Evolutionary conservation across 2,888 invertebrate species (phyloP).

Genomic region (Xanthorhoe designata): DNA sequence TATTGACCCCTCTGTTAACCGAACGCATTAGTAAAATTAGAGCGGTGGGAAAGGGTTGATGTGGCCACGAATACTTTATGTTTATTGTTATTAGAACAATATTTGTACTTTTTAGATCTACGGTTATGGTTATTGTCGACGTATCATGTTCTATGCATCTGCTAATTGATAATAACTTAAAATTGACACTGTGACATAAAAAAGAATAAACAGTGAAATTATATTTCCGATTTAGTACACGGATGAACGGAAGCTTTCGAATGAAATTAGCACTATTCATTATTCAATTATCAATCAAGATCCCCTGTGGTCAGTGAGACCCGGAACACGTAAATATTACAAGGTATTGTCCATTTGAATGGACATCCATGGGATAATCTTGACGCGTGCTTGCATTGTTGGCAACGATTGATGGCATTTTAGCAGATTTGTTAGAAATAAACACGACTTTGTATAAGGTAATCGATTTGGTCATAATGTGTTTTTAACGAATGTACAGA

Average conservation of each 20-base stretch:
- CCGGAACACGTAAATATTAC: conserved; percentile 57
- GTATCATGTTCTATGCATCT: conserved; percentile 57
- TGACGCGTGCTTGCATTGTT: conserved; percentile 62
- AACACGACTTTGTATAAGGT: conserved; percentile 40
- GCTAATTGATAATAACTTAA: conserved; percentile 42
- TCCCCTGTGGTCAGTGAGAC: conserved; percentile 66
- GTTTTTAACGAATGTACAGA: conserved; percentile 57
- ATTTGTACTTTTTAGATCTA: conserved; percentile 81
- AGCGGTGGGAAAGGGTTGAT: conserved; percentile 84
- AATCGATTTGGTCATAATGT: conserved; percentile 48
- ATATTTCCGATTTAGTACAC: conserved; percentile 10
- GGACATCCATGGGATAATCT: conserved; percentile 42
- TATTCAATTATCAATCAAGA: conserved; percentile 68
- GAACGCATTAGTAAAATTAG: conserved; percentile 84
- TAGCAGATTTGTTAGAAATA: conserved; percentile 58
- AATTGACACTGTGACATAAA: conserved; percentile 10
- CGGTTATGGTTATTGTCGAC: conserved; percentile 75
- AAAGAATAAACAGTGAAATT: background rate
- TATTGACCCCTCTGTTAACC: conserved; percentile 72
- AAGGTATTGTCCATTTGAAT: conserved; percentile 60
- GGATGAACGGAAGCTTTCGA: conserved; percentile 5
- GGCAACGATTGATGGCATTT: conserved; percentile 49
- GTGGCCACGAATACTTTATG: conserved; percentile 70
- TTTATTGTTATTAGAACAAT: conserved; percentile 85
- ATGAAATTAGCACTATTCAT: conserved; percentile 76